Base-by-base conservation (phyloP, 2,797 vertebrate species). In the Trachurus trachurus region DNA sequence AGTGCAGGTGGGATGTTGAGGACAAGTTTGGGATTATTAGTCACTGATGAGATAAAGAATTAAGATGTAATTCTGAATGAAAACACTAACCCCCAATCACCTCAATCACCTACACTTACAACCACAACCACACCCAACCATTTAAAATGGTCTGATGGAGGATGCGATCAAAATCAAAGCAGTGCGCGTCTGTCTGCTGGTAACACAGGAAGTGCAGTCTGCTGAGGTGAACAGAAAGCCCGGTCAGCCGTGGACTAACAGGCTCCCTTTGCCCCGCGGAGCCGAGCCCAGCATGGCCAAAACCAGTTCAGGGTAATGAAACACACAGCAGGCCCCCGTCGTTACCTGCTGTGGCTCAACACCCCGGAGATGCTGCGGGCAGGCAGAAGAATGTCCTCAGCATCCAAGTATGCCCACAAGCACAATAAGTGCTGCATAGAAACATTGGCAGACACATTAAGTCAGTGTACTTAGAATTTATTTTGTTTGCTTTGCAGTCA, bases 301-400 rank as follows among this genome's bases (percentile, higher is more conserved):
- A 50, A 47, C 78, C 65, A 71, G 80, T 80, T 77, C 78, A 64
- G 63, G 40, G 26, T 84, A 88, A 91, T 87, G 75, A 91, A 87
- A 88, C 82, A 87, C 83, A 67, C 82, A 76, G 88, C 87, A 81
- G 54, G 87, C 60, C 57, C 53, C 68, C 50, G 68, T 71, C 63
- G 69, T 63, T 64, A 74, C 88, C 82, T 78, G 86, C 81, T 83
- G 85, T 39, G 76, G 71, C 50, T 76, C 63, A 76, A 42, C 78
- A 53, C 57, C 44, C 31, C 45, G 50, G 66, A 63, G 81, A 56
- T 22, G 21, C 57, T 64, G 13, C 1, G 3, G 53, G 54, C 57
- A 67, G 29, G 15, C 54, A 31, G 29, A 66, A 69, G 58, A 61
- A 53, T 40, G 37, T 70, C 59, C 74, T 52, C 13, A 69, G 63